Conservation (phyloP, 2,888 invertebrate genomes). For the Anagyrus pseudococci region DNA sequence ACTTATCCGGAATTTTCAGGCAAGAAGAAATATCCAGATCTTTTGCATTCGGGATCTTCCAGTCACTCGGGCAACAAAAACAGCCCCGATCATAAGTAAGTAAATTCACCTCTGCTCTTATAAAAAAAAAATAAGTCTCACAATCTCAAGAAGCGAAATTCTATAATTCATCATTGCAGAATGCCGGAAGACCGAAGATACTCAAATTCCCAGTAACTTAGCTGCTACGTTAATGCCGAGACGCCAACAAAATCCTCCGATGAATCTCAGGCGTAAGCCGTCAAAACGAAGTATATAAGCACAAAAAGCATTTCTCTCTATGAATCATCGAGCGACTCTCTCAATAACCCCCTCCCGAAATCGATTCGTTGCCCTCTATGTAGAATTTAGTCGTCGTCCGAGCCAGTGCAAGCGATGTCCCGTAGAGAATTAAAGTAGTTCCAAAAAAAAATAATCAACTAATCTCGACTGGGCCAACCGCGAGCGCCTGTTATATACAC, state of each 20-base stretch:
- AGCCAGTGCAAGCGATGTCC: too few relatives aligned
- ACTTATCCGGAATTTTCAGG: slow-evolving; percentile 36
- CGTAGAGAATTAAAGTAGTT: too few relatives aligned
- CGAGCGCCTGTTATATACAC: too few relatives aligned
- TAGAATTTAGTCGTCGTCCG: too few relatives aligned
- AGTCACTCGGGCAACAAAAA: slow-evolving; percentile 45
- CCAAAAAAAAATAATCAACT: too few relatives aligned
- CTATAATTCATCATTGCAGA: slow-evolving; percentile 32
- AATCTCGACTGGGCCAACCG: too few relatives aligned
- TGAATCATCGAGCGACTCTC: too few relatives aligned
- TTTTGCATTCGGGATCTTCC: slow-evolving; percentile 41
- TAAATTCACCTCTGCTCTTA: too few relatives aligned
- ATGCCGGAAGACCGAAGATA: slow-evolving; percentile 42
- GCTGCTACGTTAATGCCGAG: not conserved
- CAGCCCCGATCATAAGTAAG: slow-evolving; percentile 48
- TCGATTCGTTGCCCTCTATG: too few relatives aligned
- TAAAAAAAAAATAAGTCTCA: not conserved
- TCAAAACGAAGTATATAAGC: too few relatives aligned
- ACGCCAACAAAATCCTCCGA: not conserved
- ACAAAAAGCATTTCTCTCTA: not conserved
- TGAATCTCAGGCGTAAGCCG: too few relatives aligned
- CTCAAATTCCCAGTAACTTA: slow-evolving; percentile 39
- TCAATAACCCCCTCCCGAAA: too few relatives aligned
- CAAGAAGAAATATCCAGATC: slow-evolving; percentile 48
- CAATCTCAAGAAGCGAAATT: not conserved